Conservation (phyloP, 2,113 vertebrate genomes). For the Cercocebus atys region DNA sequence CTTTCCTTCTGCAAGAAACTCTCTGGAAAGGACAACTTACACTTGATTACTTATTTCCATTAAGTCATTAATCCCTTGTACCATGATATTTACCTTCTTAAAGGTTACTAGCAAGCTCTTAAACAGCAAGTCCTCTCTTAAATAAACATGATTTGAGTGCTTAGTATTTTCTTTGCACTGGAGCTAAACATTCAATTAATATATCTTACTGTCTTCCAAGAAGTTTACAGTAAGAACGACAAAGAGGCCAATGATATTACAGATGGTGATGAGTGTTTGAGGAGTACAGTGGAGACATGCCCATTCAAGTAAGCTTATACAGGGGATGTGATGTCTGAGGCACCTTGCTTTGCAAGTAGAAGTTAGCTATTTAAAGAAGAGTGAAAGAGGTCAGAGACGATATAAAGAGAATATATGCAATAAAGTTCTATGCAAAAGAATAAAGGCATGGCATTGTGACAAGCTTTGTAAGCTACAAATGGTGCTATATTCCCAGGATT, state of each 20-base stretch:
- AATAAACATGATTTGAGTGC: background rate
- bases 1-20: background rate
- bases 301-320: background rate
- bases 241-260: background rate
- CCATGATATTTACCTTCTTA: constrained; percentile 36
- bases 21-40: background rate
- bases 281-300: background rate
- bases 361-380: background rate
- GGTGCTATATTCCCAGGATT: background rate
- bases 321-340: background rate
- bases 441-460: background rate
- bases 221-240: background rate
- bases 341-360: background rate
- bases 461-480: background rate
- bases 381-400: background rate
- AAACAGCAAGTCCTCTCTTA: background rate
- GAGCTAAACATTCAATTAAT: background rate
- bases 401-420: background rate
- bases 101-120: constrained; percentile 11
- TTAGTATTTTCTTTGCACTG: background rate
- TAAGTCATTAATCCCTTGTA: constrained; percentile 11
- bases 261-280: background rate
- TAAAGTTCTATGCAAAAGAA: background rate
- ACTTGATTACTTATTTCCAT: background rate
- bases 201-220: background rate